Conservation (phyloP, 2,888 invertebrate species). For the Deroplatys truncata region DNA sequence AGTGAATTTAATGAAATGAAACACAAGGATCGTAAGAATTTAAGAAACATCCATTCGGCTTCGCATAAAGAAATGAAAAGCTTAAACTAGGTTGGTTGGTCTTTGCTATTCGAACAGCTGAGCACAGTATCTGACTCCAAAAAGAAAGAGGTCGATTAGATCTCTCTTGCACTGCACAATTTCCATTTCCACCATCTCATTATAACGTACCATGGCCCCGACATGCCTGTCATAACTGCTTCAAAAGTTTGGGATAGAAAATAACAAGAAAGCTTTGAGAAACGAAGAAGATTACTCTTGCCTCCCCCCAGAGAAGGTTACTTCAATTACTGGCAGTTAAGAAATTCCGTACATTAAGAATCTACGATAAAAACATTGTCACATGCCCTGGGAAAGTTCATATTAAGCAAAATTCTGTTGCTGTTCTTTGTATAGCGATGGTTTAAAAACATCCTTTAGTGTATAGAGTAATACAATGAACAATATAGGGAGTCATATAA, state of each 20-base stretch:
- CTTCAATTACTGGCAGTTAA: neutral
- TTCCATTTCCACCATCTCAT: neutral
- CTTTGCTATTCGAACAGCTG: too few relatives aligned
- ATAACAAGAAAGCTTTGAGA: neutral
- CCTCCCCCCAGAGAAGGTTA: neutral
- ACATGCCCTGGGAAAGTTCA: neutral
- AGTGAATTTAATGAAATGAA: too few relatives aligned
- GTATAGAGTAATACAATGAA: too few relatives aligned
- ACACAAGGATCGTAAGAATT: too few relatives aligned
- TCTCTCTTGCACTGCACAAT: neutral
- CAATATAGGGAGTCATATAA: too few relatives aligned
- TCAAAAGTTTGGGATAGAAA: neutral
- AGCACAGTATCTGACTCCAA: neutral
- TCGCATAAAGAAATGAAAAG: too few relatives aligned
- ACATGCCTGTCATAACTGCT: neutral
- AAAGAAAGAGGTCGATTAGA: neutral
- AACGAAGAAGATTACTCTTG: neutral
- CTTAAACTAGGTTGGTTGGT: too few relatives aligned
- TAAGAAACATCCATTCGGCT: too few relatives aligned
- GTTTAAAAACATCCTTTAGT: too few relatives aligned
- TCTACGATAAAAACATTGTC: neutral
- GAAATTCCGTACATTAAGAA: neutral
- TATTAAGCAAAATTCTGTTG: too few relatives aligned
- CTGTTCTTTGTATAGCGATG: too few relatives aligned
- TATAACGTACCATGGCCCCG: neutral